A percentile compares a stretch with the other conserved stretches of the same genome.
Evolutionary conservation across 2,888 invertebrate genomes (phyloP).

Genomic region (Pammene aurita): DNA sequence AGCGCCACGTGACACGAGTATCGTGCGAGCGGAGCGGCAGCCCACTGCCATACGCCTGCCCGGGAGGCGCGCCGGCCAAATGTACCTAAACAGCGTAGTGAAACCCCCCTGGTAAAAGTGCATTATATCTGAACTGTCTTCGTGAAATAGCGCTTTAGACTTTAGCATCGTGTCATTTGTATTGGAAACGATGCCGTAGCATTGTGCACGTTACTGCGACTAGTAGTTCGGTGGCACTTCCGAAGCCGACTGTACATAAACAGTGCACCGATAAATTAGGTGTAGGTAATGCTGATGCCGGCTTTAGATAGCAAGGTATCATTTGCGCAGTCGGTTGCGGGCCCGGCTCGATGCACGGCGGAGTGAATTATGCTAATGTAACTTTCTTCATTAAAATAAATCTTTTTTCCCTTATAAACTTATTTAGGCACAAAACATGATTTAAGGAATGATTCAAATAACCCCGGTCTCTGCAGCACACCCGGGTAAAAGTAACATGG

Average conservation of each 20-base stretch:
- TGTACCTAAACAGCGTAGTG: too few relatives aligned
- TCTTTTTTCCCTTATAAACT: too few relatives aligned
- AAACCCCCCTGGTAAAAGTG: too few relatives aligned
- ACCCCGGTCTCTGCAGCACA: too few relatives aligned
- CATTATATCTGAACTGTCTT: not conserved
- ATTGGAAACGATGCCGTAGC: not conserved
- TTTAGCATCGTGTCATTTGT: not conserved
- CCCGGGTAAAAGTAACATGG: too few relatives aligned
- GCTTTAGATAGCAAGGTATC: slow-evolving; percentile 26
- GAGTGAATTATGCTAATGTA: not conserved
- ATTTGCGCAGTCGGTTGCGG: slow-evolving; percentile 18
- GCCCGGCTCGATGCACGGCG: not conserved
- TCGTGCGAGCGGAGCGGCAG: too few relatives aligned
- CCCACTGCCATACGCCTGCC: too few relatives aligned
- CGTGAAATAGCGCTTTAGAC: not conserved
- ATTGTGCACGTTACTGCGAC: not conserved
- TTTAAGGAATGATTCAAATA: too few relatives aligned
- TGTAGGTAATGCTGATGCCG: slow-evolving; percentile 23
- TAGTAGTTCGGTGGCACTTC: not conserved
- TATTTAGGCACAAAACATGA: too few relatives aligned
- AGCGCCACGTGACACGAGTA: too few relatives aligned
- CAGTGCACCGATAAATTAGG: slow-evolving; percentile 15
- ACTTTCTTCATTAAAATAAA: too few relatives aligned
- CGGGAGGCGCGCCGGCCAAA: too few relatives aligned
- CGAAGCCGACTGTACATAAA: slow-evolving; percentile 3